These are phyloP conservation scores for Palythoa caribaeorum DNA, from an alignment of 92 coral and sea anemone genomes.

Conservation along the genomic window DNA sequence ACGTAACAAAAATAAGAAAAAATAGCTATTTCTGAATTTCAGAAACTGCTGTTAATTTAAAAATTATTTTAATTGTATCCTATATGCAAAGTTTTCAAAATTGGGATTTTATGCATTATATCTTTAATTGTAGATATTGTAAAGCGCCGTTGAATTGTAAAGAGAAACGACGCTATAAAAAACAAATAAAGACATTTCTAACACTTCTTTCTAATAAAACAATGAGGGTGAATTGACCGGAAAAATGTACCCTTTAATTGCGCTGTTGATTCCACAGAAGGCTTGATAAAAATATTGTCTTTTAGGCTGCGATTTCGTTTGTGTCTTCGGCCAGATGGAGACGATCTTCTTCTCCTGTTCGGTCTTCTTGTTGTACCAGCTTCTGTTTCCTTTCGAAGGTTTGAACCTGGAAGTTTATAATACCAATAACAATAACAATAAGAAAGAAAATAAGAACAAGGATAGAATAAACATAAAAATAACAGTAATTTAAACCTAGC, in stretches of 20 bases:
- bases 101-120: too few species aligned
- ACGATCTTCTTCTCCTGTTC: slow-evolving; percentile 67
- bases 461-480: too few species aligned
- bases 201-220: not conserved
- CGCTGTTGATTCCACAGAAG: slow-evolving; percentile 49
- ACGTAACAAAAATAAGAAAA: too few species aligned
- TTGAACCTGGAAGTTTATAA: slow-evolving; percentile 57
- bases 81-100: too few species aligned
- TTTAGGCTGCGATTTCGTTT: slow-evolving; percentile 84
- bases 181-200: not conserved
- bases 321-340: slow-evolving; percentile 75
- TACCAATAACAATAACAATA: not conserved
- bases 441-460: too few species aligned
- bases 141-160: not conserved
- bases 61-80: too few species aligned
- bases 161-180: too few species aligned
- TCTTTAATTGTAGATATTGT: too few species aligned
- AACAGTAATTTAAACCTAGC: too few species aligned
- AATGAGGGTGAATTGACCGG: not conserved
- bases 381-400: slow-evolving; percentile 78
- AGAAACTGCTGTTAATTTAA: too few species aligned
- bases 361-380: slow-evolving; percentile 47
- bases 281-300: slow-evolving; percentile 53
- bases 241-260: slow-evolving; percentile 48
- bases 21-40: too few species aligned